These are phyloP conservation scores for Calyptommatus sinebrachiatus DNA, from an alignment of 2,113 vertebrate genomes.

Conservation along the genomic window DNA sequence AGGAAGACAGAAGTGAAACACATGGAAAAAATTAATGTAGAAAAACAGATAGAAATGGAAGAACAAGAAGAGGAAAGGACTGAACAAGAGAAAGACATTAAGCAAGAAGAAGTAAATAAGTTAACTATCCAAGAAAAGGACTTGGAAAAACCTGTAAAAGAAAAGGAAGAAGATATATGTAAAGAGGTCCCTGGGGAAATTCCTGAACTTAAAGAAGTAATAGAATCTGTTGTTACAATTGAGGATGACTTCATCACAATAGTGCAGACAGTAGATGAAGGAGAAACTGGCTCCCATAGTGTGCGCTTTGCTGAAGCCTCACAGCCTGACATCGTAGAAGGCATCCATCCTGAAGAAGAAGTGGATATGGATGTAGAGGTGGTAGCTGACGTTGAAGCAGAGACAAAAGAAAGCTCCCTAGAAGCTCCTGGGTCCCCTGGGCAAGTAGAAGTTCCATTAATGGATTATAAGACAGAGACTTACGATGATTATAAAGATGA, in stretches of 20 bases:
- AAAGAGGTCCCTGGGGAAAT: conserved; percentile 56
- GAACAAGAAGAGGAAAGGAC: conserved; percentile 30
- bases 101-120: conserved; percentile 58
- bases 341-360: conserved; percentile 68
- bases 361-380: conserved; percentile 58
- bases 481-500: conserved; percentile 94
- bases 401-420: conserved; percentile 74
- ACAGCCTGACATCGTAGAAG: conserved; percentile 71
- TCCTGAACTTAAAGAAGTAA: conserved; percentile 78
- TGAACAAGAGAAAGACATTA: conserved; percentile 59
- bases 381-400: conserved; percentile 75
- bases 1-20: neutral
- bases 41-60: conserved; percentile 56
- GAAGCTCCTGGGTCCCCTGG: conserved; percentile 79
- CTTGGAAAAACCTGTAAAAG: conserved; percentile 42
- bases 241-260: conserved; percentile 98
- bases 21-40: conserved; percentile 48
- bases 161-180: conserved; percentile 52
- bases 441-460: conserved; percentile 73
- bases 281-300: conserved; percentile 87
- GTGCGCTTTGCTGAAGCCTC: conserved; percentile 87
- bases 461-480: conserved; percentile 85
- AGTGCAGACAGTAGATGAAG: conserved; percentile 91
- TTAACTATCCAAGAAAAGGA: conserved; percentile 49
- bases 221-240: conserved; percentile 94